A percentile compares a stretch with the other conserved stretches of the same genome.
These are phyloP conservation scores for Myotis myotis DNA, from an alignment of 2,797 vertebrate species.

Conservation along the genomic window DNA sequence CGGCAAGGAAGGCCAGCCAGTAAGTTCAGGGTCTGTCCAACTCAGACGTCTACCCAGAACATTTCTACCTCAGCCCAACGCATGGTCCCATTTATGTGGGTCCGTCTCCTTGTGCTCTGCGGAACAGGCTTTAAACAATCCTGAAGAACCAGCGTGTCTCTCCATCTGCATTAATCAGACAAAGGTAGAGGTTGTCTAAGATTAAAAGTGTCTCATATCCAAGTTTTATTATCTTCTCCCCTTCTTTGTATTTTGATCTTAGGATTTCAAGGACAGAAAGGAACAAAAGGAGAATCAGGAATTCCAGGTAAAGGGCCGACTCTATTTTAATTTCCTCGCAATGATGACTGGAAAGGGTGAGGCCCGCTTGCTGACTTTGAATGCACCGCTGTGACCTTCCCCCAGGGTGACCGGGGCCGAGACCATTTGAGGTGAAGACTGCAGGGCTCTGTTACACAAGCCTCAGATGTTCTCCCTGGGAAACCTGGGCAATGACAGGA, in stretches of 20 bases:
- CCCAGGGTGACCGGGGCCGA: fast-evolving
- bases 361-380: constrained; percentile 14
- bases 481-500: not conserved
- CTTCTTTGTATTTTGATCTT: constrained; percentile 67
- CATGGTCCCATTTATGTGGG: not conserved
- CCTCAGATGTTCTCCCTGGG: not conserved
- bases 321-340: constrained; percentile 42
- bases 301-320: constrained; percentile 72
- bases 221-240: constrained; percentile 74
- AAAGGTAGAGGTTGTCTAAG: constrained; percentile 60
- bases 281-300: constrained; percentile 80
- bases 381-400: not conserved
- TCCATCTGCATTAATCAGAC: constrained; percentile 72
- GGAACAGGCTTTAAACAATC: constrained; percentile 49
- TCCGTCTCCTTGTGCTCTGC: constrained; percentile 54
- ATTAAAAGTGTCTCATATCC: constrained; percentile 71
- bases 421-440: not conserved
- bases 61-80: not conserved
- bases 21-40: not conserved
- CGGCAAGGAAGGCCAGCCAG: not conserved
- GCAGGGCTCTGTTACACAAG: not conserved
- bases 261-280: constrained; percentile 81
- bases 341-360: not conserved
- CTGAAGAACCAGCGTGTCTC: constrained; percentile 41
- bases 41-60: not conserved